A percentile compares a stretch with the other conserved stretches of the same genome.
Evolutionary conservation across 2,113 vertebrate species (phyloP).

Genomic region (Oceanodroma tethys): DNA sequence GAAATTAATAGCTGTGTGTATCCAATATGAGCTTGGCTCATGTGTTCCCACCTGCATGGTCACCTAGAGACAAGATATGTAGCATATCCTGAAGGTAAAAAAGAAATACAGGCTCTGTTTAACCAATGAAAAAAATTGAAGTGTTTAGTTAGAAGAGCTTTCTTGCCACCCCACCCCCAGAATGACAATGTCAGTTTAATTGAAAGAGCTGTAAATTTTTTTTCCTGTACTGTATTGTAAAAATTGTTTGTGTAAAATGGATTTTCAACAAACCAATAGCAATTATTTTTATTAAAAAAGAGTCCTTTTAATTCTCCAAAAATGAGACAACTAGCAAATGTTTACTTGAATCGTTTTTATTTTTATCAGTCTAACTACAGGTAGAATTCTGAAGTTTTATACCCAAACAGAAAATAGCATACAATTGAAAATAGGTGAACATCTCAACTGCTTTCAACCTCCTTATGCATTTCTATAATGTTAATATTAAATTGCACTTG

Average conservation of each 20-base stretch:
- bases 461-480: neutral
- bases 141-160: neutral
- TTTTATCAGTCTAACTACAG: neutral
- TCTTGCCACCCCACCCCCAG: neutral
- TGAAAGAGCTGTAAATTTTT: neutral
- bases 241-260: neutral
- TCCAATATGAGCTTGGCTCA: neutral
- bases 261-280: neutral
- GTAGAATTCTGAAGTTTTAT: neutral
- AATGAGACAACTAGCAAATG: neutral
- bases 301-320: neutral
- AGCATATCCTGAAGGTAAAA: neutral
- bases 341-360: neutral
- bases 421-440: neutral
- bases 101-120: neutral
- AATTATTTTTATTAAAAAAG: neutral
- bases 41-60: neutral
- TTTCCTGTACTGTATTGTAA: neutral
- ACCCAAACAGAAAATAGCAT: neutral
- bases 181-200: neutral
- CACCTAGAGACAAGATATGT: neutral
- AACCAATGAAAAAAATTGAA: neutral
- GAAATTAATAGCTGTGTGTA: neutral
- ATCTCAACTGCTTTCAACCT: neutral
- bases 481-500: neutral